phyloP scores from a whole-genome alignment of 2,113 vertebrate species.

The Macquaria australasica region DNA sequence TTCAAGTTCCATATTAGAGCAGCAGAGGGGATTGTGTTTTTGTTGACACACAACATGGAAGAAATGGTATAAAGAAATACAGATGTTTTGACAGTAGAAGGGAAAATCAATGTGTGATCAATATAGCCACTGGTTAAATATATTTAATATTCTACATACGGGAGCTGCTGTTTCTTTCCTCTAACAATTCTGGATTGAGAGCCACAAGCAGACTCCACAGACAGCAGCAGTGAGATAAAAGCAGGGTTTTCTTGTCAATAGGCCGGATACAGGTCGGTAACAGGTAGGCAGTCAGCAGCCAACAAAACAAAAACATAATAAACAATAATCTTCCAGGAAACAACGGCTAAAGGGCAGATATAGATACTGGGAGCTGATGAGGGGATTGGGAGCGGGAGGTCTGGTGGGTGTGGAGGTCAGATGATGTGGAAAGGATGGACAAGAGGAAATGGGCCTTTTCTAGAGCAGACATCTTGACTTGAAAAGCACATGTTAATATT shows the following conservation, averaged over 20 bases:
- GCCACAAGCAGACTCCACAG: slow-evolving; percentile 13
- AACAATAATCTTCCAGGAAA: not conserved
- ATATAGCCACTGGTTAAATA: too few species aligned
- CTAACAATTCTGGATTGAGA: slow-evolving; percentile 10
- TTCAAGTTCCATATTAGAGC: slow-evolving; percentile 77
- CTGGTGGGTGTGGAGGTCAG: not conserved
- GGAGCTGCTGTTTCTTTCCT: slow-evolving; percentile 89
- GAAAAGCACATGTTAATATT: not conserved
- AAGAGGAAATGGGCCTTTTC: not conserved
- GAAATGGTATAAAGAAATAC: slow-evolving; percentile 81
- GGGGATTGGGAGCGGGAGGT: slow-evolving; percentile 8
- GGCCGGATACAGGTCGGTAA: not conserved
- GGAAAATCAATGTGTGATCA: too few species aligned
- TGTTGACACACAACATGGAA: slow-evolving; percentile 87
- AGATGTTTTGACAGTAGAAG: not conserved
- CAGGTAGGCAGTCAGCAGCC: not conserved
- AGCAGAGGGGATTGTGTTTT: slow-evolving; percentile 80
- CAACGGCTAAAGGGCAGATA: not conserved
- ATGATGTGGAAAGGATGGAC: not conserved
- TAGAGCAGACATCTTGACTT: not conserved
- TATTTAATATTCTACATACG: slow-evolving; percentile 73
- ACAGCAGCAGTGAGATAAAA: slow-evolving; percentile 32
- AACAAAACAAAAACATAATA: slow-evolving; percentile 19
- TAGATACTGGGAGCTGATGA: not conserved
- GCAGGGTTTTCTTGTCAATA: slow-evolving; percentile 37